Evolutionary conservation across 2,797 vertebrate species (phyloP).

Genomic region (Cichlasoma orientale): DNA sequence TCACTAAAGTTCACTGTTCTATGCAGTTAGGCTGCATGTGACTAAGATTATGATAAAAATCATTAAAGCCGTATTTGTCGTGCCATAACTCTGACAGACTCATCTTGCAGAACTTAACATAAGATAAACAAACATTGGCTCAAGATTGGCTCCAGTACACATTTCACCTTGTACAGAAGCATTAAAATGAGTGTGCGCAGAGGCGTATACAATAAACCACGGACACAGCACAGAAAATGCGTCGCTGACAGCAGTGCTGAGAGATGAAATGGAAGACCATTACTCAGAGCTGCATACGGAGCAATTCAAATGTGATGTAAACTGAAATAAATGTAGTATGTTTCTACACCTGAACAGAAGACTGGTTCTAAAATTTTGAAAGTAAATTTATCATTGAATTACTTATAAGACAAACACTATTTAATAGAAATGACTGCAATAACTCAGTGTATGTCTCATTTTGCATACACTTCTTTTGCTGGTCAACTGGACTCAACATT

Average conservation of each 20-base stretch:
- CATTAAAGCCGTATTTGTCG: neutral
- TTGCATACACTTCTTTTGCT: neutral
- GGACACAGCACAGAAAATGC: neutral
- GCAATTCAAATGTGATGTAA: neutral
- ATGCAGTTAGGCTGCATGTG: neutral
- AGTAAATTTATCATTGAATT: neutral
- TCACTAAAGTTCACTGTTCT: neutral
- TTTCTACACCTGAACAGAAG: neutral
- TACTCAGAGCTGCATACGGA: neutral
- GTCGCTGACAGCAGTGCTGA: neutral
- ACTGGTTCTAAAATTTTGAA: neutral
- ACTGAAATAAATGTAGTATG: neutral
- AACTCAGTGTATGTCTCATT: neutral
- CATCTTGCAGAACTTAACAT: neutral
- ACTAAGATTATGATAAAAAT: neutral
- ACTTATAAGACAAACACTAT: neutral
- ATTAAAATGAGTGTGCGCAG: neutral
- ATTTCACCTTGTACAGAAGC: neutral
- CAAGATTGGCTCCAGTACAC: neutral
- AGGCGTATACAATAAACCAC: neutral
- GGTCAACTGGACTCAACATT: conserved; percentile 13
- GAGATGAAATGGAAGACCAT: neutral
- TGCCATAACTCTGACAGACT: neutral
- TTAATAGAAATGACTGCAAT: neutral
- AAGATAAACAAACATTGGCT: neutral